phyloP scores from a whole-genome alignment of 2,113 vertebrate genomes.

The Polypterus senegalus region DNA sequence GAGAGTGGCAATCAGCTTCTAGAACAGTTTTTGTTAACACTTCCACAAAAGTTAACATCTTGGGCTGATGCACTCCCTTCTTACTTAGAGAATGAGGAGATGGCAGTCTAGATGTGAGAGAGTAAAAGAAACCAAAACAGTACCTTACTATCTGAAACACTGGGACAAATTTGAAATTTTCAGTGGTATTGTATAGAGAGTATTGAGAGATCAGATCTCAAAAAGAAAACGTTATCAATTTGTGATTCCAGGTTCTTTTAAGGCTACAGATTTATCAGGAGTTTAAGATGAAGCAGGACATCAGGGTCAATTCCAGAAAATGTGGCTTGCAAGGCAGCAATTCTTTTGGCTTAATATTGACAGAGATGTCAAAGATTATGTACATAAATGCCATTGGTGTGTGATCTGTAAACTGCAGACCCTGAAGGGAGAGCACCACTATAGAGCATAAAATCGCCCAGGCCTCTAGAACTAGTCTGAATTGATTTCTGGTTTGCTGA shows the following conservation, averaged over 20 bases:
- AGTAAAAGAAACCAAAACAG: neutral
- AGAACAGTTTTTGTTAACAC: neutral
- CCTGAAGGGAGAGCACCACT: constrained; percentile 11
- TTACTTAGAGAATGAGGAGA: neutral
- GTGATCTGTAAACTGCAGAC: constrained; percentile 13
- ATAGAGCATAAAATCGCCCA: constrained; percentile 10
- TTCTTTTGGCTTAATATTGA: constrained; percentile 17
- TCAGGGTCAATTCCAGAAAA: constrained; percentile 16
- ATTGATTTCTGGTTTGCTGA: constrained; percentile 14
- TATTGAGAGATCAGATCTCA: neutral
- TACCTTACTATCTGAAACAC: constrained; percentile 13
- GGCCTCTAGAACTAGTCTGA: constrained; percentile 11
- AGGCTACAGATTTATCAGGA: neutral
- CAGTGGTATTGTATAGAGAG: constrained; percentile 9
- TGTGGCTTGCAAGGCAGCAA: constrained; percentile 5
- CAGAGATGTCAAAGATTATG: constrained; percentile 13
- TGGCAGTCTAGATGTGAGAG: constrained; percentile 14
- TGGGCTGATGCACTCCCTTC: neutral
- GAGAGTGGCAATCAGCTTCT: neutral
- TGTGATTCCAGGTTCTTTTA: constrained; percentile 5
- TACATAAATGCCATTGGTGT: constrained; percentile 6
- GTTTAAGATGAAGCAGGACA: constrained; percentile 13
- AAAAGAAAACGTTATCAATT: constrained; percentile 9
- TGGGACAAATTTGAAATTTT: constrained; percentile 9
- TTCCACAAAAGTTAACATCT: neutral